Evolutionary conservation across 2,113 vertebrate genomes (phyloP).

Genomic region (Gila orcuttii): DNA sequence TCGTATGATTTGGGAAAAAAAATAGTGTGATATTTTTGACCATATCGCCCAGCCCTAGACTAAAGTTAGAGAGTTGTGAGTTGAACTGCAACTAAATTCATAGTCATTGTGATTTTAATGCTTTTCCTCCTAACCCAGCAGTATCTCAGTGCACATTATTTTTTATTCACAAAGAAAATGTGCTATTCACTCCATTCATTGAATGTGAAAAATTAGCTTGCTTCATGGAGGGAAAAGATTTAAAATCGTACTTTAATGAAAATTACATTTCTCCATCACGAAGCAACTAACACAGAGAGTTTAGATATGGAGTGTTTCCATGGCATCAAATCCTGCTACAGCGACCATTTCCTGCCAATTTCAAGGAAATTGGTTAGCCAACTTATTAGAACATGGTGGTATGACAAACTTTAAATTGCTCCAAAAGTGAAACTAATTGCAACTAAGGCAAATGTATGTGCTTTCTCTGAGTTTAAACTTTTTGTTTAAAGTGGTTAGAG

Average conservation of each 20-base stretch:
- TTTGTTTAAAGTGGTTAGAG: neutral
- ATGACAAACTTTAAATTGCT: neutral
- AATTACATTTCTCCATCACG: neutral
- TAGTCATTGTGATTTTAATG: neutral
- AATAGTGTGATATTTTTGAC: no score
- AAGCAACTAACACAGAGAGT: neutral
- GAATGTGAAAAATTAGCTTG: neutral
- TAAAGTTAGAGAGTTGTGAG: neutral
- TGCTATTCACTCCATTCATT: neutral
- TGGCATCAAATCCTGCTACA: neutral
- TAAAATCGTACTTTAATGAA: neutral
- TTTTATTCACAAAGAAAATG: neutral
- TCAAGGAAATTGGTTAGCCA: neutral
- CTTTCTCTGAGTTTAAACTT: neutral
- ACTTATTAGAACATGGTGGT: neutral
- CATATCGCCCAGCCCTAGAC: no score
- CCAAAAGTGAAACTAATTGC: neutral
- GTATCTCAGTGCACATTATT: neutral
- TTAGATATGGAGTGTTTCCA: neutral
- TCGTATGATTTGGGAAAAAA: no score
- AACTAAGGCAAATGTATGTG: neutral
- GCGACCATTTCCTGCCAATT: constrained; percentile 6
- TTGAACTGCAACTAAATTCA: neutral
- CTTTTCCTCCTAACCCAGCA: neutral
- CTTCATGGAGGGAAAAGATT: neutral